phyloP scores from a whole-genome alignment of 1,140 invertebrate genomes.

The Bacillus rossius region DNA sequence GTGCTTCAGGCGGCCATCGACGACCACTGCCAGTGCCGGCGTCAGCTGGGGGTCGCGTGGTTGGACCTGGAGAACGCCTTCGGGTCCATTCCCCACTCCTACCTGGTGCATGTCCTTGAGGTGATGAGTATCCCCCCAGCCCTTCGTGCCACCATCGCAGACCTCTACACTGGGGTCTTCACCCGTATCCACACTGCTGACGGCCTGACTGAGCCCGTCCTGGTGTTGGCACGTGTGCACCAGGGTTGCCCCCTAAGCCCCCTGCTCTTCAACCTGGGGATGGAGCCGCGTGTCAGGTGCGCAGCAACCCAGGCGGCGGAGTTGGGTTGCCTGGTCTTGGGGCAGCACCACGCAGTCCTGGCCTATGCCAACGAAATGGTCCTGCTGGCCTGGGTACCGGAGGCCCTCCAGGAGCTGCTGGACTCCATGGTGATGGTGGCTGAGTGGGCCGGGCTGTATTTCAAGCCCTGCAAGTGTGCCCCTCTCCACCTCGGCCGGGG shows the following conservation, averaged over 20 bases:
- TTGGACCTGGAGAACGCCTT: no score
- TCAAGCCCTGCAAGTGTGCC: slow-evolving; percentile 30
- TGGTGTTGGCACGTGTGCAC: not conserved
- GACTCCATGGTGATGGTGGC: slow-evolving; percentile 9
- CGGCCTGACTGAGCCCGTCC: no score
- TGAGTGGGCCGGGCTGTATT: slow-evolving; percentile 19
- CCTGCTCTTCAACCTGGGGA: not conserved
- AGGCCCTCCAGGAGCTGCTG: slow-evolving; percentile 15
- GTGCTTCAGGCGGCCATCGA: no score
- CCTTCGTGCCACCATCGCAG: no score
- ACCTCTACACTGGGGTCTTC: no score
- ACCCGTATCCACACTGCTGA: no score
- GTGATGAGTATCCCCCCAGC: not conserved
- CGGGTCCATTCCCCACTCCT: slow-evolving; percentile 6
- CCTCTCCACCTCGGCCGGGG: slow-evolving; percentile 20
- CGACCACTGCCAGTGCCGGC: slow-evolving; percentile 11
- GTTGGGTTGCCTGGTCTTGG: no score
- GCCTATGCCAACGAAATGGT: no score
- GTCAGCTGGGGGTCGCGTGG: slow-evolving; percentile 4
- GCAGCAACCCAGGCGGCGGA: not conserved
- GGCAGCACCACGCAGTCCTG: no score
- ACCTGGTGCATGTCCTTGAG: not conserved
- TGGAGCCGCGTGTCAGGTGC: not conserved
- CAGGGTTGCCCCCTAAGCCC: no score
- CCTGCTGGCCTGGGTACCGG: no score